A percentile compares a stretch with the other conserved stretches of the same genome.
Conservation (phyloP, 2,797 vertebrate genomes). For the Muscicapa striata region DNA sequence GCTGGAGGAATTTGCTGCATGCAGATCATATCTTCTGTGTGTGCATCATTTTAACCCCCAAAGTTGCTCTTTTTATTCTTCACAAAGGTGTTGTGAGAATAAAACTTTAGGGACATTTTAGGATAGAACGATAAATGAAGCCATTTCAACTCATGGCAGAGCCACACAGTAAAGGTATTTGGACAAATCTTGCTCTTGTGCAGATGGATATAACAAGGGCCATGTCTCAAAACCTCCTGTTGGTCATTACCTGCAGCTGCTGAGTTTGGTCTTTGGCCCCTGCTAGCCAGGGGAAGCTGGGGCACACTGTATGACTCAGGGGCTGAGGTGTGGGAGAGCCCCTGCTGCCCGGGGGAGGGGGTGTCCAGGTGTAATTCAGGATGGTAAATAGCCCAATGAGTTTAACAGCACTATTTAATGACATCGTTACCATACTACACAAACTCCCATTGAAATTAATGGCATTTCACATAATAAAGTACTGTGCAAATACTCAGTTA, state of each 20-base stretch:
- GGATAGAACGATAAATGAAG: neutral
- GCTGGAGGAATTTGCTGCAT: neutral
- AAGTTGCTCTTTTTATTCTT: neutral
- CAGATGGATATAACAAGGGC: neutral
- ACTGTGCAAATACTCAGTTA: conserved; percentile 45
- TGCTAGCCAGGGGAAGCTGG: neutral
- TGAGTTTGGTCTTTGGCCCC: neutral
- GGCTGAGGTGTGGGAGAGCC: neutral
- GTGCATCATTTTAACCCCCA: neutral
- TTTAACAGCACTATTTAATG: conserved; percentile 59
- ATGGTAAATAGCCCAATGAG: conserved; percentile 18
- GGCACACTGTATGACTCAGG: neutral
- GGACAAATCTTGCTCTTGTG: neutral
- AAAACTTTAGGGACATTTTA: neutral
- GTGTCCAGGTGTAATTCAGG: conserved; percentile 35
- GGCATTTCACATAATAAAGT: conserved; percentile 63
- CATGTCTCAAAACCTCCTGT: neutral
- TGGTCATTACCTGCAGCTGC: conserved; percentile 37
- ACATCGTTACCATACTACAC: conserved; percentile 49
- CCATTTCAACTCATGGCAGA: neutral
- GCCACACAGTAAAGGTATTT: neutral
- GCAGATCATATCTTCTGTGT: neutral
- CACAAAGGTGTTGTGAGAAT: neutral
- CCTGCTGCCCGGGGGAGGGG: neutral
- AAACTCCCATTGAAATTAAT: conserved; percentile 65